Base-by-base conservation (phyloP, 1,140 invertebrate genomes). In the Eumaeus atala region DNA sequence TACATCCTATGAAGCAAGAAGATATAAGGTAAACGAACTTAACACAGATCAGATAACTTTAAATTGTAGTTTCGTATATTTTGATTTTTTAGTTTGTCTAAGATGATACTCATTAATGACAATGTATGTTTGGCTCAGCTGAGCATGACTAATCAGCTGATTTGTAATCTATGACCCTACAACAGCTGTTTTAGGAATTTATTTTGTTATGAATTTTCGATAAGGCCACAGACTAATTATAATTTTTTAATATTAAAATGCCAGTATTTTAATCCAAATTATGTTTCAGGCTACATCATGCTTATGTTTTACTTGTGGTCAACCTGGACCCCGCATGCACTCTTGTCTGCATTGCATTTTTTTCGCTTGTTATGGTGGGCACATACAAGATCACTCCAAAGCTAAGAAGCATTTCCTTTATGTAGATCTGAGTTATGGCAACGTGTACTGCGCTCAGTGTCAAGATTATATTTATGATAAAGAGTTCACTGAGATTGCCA, bases 301-400 rank as follows among this genome's bases (percentile, higher is more conserved):
- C 68, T 88, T 93, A 47, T 96, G 95, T 84, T 92, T 93, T 61
- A 91, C 91, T 50, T 97, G 95, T 85, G 91, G 92, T 64, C 90
- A 91, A 48, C 89, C 91, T 62, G 92, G 92, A 40, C 91, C 93
- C 37, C 91, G 95, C 47, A 87, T 97, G 55, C 95, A 97, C 87
- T 94, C 95, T 21, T 98, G 97, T 83, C 87, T 98, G 18, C 93
- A 96, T 61, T 98, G 97, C 88, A 94, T 97, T 62, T 97, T 92
- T 84, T 96, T 98, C 85, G 96, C 94, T 16, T 98, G 97, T 78
- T 94, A 95, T 64, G 90, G 87, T 48, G 90, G 91, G 34, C 96
- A 97, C 73, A 95, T 97, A 64, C 92, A 95, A 70, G 92, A 95
- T 51, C 96, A 98, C 89, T 91, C 92, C 34, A 92, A 92, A 73